Evolutionary conservation across 1,140 invertebrate genomes (phyloP).

Genomic region (Amphibalanus amphitrite): DNA sequence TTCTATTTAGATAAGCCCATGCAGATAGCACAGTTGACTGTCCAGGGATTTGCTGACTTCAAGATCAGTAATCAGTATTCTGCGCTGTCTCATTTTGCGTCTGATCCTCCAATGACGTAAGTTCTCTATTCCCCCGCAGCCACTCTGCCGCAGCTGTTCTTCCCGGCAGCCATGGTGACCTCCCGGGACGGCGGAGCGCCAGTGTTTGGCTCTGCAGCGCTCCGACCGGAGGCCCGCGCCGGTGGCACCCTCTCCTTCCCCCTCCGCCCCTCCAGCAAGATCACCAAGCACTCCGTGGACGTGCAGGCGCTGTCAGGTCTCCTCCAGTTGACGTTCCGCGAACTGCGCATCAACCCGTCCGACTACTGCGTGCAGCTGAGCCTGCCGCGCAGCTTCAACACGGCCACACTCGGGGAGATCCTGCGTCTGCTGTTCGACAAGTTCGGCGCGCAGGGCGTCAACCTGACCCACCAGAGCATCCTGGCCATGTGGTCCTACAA

Average conservation of each 20-base stretch:
- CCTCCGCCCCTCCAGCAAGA: conserved; percentile 33
- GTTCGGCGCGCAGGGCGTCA: conserved; percentile 30
- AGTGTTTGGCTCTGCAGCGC: conserved; percentile 35
- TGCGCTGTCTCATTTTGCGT: no score
- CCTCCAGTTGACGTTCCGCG: conserved; percentile 30
- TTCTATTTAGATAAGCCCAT: no score
- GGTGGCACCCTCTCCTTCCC: conserved; percentile 27
- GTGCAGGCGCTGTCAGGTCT: conserved; percentile 28
- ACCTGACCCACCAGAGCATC: conserved; percentile 39
- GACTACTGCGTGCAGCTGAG: conserved; percentile 29
- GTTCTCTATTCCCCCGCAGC: no score
- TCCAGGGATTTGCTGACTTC: no score
- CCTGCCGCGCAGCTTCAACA: conserved; percentile 31
- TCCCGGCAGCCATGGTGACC: conserved; percentile 37
- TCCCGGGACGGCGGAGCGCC: conserved; percentile 25
- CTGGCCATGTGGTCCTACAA: conserved; percentile 42
- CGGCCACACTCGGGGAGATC: conserved; percentile 26
- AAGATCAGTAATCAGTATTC: no score
- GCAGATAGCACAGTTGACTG: no score
- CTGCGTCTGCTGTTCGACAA: conserved; percentile 29
- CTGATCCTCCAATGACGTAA: no score
- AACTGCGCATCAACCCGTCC: conserved; percentile 29
- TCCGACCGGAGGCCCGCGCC: conserved; percentile 30
- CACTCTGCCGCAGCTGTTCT: conserved; percentile 38
- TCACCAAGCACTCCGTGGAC: conserved; percentile 32